Conservation (phyloP, 1,140 invertebrate genomes). For the Temnothorax curvispinosus region DNA sequence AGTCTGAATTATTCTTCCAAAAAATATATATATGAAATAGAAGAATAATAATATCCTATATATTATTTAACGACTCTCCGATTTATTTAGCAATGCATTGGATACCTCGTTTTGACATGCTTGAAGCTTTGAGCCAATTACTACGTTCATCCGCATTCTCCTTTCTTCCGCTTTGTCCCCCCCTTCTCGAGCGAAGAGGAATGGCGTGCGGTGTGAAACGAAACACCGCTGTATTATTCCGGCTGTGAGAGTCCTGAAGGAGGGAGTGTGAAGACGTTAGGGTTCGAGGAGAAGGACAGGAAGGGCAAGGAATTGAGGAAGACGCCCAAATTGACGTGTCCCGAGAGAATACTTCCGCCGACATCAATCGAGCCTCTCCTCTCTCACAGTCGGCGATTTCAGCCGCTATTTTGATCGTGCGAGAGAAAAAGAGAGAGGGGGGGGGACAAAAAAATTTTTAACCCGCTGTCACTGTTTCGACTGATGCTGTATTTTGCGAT, state of each 20-base stretch:
- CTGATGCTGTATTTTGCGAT: slow-evolving; percentile 38
- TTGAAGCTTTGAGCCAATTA: not conserved
- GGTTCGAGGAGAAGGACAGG: not conserved
- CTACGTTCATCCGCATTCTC: not conserved
- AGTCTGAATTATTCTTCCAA: not conserved
- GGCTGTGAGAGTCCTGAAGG: not conserved
- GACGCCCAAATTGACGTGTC: slow-evolving; percentile 66
- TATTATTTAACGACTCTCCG: not conserved
- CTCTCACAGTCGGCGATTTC: slow-evolving; percentile 44
- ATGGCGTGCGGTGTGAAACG: slow-evolving; percentile 2
- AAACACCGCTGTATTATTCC: slow-evolving; percentile 23
- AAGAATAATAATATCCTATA: not conserved
- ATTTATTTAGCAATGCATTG: not conserved
- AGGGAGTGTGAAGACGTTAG: not conserved
- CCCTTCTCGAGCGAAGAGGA: not conserved
- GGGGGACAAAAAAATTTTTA: slow-evolving; percentile 40
- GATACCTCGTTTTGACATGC: not conserved
- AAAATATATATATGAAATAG: not conserved
- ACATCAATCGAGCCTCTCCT: slow-evolving; percentile 64
- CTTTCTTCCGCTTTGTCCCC: not conserved
- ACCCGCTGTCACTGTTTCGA: slow-evolving; percentile 50
- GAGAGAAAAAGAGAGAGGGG: not conserved
- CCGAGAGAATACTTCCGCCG: slow-evolving; percentile 50
- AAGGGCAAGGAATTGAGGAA: not conserved
- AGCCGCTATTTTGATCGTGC: slow-evolving; percentile 56